Evolutionary conservation across 2,888 invertebrate genomes (phyloP), one percentile per base, ranked within the genome.

Genomic region (Synergus umbraculus): DNA sequence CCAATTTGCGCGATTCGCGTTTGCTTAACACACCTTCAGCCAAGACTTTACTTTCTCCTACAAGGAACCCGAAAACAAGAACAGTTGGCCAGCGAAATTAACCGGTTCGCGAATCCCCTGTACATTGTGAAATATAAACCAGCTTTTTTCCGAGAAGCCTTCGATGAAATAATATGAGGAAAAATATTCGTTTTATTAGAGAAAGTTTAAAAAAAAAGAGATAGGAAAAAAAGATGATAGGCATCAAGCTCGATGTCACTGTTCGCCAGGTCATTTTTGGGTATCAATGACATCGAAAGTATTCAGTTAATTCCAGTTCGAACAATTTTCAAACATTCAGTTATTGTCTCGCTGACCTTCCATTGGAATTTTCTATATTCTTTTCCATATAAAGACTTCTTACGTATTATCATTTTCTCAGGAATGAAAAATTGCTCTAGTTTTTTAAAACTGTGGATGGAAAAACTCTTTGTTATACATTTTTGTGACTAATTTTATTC

Each of bases 21-120:
- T 49, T 37, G 7, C 37, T 73, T 41, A 73, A 54, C 73, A 73
- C 73, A n/a, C 73, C 54, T 54, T 54, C 37, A 54, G 22, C 37
- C 73, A 73, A 54, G 73, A 37, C 37, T 73, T 73, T 73, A 73
- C 73, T 73, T 73, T 73, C 73, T 54, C 73, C 54, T 73, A 18
- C 37, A 12, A 73, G 73, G 49, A 73, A 73, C 73, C 73, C 73
- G 54, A 73, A 73, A 73, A 54, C 49, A 73, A 54, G 73, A 73
- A 54, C 73, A 73, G 73, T 73, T 73, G 37, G 73, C n/a, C 73
- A 49, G 73, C 73, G 73, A 73, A 73, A 54, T 73, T 54, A 73
- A 73, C 73, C 73, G 73, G 73, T 73, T 73, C 41, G 54, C 73
- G 73, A 54, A 73, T 54, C 54, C 73, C n/a, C 41, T 18, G n/a